Base-by-base conservation (phyloP, 2,797 vertebrate genomes). In the Darevskia nairensis region DNA sequence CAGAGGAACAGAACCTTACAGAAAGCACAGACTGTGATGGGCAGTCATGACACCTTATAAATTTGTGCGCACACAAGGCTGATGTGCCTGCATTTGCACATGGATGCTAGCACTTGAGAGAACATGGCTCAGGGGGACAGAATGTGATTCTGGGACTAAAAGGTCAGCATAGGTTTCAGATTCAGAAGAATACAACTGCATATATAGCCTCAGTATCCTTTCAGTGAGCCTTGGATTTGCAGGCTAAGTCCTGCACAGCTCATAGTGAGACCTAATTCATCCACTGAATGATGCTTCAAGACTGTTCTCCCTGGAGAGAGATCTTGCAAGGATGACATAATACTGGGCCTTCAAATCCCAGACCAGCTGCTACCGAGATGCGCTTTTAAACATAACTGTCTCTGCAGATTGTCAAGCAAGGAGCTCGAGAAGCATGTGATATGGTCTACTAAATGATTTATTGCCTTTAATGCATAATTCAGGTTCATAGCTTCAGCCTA, bases 381-480 rank as follows among this genome's bases (percentile, higher is more conserved):
- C 66, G 86, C 77, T 89, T 88, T 93, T 91, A 89, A 89, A 94
- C 85, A 87, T 86, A 50, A 90, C 88, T 61, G 23, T 77, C 89
- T 93, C 89, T 85, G 44, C 17, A 46, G 39, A 80, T 5, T 61
- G 23, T 75, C 21, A 0, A 78, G 72, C 21, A 35, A 92, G 41
- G 90, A 87, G 87, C 81, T 89, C 68, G 90, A 59, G 19, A 89
- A 90, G 8, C 92, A 89, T 88, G 83, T 88, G 90, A 90, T 86
- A 87, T 39, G 91, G 86, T 86, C 86, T 74, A 82, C 78, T 94
- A 95, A 94, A 95, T 93, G 79, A 94, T 95, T 94, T 95, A 95
- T 93, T 80, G 80, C 88, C 93, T 92, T 39, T 19, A 85, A 91
- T 93, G 83, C 85, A 91, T 94, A 94, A 95, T 94, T 93, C 78